Conservation (phyloP, 37 sponge, comb jelly and placozoan species). For the Oopsacas minuta region DNA sequence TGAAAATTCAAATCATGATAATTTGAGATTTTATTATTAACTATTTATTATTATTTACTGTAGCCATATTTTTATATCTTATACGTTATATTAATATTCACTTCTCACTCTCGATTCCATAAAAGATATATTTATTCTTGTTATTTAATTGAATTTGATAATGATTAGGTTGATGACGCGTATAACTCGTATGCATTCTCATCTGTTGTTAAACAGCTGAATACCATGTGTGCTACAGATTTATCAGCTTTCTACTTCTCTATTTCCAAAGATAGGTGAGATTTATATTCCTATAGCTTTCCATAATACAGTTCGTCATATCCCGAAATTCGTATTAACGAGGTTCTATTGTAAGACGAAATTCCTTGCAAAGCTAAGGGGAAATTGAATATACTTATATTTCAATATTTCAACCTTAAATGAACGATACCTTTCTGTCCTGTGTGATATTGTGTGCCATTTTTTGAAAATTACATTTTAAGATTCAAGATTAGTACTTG, state of each 20-base stretch:
- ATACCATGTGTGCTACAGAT: constrained; percentile 27
- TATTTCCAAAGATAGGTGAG: constrained; percentile 52
- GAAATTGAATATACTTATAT: too few relatives aligned
- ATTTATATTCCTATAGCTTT: too few relatives aligned
- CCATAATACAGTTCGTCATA: too few relatives aligned
- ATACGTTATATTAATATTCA: background rate
- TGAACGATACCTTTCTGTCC: too few relatives aligned
- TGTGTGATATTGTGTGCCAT: too few relatives aligned
- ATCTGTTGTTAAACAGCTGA: constrained; percentile 21
- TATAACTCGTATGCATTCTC: constrained; percentile 49
- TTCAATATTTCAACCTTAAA: too few relatives aligned
- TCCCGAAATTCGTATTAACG: too few relatives aligned
- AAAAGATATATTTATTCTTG: background rate
- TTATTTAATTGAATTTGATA: background rate
- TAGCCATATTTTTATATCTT: background rate
- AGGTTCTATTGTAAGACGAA: too few relatives aligned
- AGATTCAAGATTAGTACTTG: background rate
- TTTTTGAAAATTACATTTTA: background rate
- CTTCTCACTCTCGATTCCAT: too few relatives aligned
- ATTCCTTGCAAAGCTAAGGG: too few relatives aligned
- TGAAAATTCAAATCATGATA: background rate
- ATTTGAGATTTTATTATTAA: background rate
- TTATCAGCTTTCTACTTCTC: constrained; percentile 71
- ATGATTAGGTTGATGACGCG: constrained; percentile 18
- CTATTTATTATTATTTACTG: background rate